Evolutionary conservation across 2,888 invertebrate genomes (phyloP).

Genomic region (Thereva nobilitata): DNA sequence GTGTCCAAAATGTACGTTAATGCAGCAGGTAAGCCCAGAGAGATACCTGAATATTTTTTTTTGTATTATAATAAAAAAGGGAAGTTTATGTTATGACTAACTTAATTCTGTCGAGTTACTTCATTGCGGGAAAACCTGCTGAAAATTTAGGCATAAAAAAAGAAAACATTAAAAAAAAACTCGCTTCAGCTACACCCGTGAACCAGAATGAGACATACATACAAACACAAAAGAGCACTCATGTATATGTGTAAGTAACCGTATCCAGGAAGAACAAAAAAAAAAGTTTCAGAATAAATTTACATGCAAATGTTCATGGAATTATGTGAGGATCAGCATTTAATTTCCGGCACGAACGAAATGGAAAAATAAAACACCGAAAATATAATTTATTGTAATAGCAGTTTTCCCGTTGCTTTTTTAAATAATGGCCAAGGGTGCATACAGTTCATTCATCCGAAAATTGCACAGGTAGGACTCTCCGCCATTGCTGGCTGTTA

Average conservation of each 20-base stretch:
- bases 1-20: conserved; percentile 13
- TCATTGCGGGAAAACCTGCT: conserved; percentile 34
- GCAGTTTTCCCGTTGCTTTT: conserved; percentile 26
- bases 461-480: conserved; percentile 23
- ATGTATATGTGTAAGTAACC: neutral
- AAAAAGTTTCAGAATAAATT: conserved; percentile 30
- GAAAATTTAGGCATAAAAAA: conserved; percentile 31
- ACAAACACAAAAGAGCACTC: neutral
- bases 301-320: conserved; percentile 27
- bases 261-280: conserved; percentile 16
- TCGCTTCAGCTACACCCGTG: neutral
- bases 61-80: neutral
- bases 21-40: conserved; percentile 25
- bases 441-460: conserved; percentile 23
- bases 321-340: conserved; percentile 35
- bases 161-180: conserved; percentile 5
- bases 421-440: conserved; percentile 22
- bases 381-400: conserved; percentile 35
- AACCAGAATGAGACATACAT: conserved; percentile 6
- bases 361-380: conserved; percentile 28
- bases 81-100: conserved; percentile 30
- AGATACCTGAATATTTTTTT: conserved; percentile 22
- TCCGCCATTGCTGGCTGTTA: neutral
- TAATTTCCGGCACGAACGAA: conserved; percentile 34
- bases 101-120: conserved; percentile 32